Base-by-base conservation (phyloP, 2,888 invertebrate genomes). In the Pyrocoelia pectoralis region DNA sequence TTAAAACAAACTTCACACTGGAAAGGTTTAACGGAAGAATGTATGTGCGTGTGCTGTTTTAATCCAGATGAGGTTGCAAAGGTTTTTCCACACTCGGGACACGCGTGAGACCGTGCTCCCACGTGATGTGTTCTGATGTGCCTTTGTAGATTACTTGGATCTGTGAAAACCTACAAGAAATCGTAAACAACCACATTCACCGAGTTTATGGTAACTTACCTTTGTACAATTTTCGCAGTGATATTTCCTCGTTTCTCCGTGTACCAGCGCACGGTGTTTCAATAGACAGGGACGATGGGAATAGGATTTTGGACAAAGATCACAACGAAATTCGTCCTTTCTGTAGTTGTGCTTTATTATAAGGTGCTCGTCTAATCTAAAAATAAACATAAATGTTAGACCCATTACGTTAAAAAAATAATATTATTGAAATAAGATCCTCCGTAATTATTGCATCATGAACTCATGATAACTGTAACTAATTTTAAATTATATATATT, bases 31-130 rank as follows among this genome's bases (percentile, higher is more conserved):
- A 97, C 93, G 78, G 95, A 95, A 77, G 95, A 95, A 86, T 99
- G 98, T 75, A 99, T 99, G 84, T 99, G 98, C 28, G 97, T 96
- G 84, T 99, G 98, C 82, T 99, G 99, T 82, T 99, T 99, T 57
- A 99, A 87, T 38, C 99, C 99, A 70, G 97, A 97, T 64, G 96
- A 95, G 38, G 98, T 97, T 50, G 94, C 95, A 83, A 99, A 99
- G 65, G 97, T 97, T 86, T 99, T 99, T 70, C 98, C 98, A 84
- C 99, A 99, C 84, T 98, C 97, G 65, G 93, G 90, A 80, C 99
- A 99, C 72, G 97, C 96, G 89, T 99, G 98, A 79, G 94, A 92
- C 77, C 98, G 88, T 49, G 97, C 96, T 56, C 97, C 97, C 70
- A 93, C 93, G 91, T 98, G 97, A 82, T 94, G 93, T 71, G 93